Percentiles rank a stretch among this genome's conserved stretches.
These are phyloP conservation scores for Fulmarus glacialis DNA, from an alignment of 2,113 vertebrate species.

Conservation along the genomic window DNA sequence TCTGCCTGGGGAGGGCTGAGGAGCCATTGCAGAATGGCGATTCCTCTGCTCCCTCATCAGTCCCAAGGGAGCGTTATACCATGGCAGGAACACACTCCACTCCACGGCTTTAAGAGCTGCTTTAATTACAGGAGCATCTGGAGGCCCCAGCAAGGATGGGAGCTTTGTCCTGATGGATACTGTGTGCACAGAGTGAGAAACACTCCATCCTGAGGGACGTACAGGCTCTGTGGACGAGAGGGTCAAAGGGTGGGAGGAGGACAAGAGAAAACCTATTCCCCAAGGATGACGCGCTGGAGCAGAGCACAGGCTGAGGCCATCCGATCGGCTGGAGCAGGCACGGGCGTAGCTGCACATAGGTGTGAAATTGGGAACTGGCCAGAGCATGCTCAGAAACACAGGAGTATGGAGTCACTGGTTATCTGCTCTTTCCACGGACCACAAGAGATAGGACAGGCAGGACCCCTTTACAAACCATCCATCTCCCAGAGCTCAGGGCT, in stretches of 20 bases:
- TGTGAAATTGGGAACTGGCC: not conserved
- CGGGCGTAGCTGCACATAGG: fast-evolving
- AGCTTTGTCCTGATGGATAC: not conserved
- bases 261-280: not conserved
- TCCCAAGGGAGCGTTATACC: fast-evolving
- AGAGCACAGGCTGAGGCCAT: not conserved
- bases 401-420: not conserved
- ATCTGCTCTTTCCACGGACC: not conserved
- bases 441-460: not conserved
- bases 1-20: not conserved
- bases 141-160: not conserved
- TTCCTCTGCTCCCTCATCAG: not conserved
- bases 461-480: not conserved
- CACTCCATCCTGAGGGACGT: fast-evolving
- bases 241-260: not conserved
- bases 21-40: not conserved
- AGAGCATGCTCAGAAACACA: not conserved
- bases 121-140: not conserved
- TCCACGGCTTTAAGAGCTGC: not conserved
- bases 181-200: not conserved
- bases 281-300: fast-evolving
- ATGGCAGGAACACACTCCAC: not conserved
- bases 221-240: not conserved
- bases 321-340: not conserved
- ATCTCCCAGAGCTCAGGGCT: not conserved